These are phyloP conservation scores for Cheilosia urbana DNA, from an alignment of 2,888 invertebrate species.

Conservation along the genomic window DNA sequence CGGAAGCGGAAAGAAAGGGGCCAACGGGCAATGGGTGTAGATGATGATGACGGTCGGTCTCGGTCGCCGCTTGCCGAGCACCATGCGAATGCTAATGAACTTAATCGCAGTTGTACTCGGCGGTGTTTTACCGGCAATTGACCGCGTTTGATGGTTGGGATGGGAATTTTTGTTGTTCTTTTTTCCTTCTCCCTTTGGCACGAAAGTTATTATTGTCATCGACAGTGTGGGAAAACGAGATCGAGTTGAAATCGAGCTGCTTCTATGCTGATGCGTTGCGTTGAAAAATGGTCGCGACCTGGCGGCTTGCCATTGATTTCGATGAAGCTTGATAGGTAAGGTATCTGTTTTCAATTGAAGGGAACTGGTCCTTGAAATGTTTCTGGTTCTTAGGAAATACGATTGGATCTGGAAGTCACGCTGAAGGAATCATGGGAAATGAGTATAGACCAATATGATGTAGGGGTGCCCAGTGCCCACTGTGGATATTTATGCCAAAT, in stretches of 20 bases:
- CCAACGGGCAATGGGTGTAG: constrained; percentile 2
- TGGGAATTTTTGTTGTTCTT: constrained; percentile 6
- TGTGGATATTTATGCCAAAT: too few relatives aligned
- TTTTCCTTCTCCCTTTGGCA: constrained; percentile 33
- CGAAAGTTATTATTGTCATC: constrained; percentile 51
- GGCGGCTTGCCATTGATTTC: constrained; percentile 18
- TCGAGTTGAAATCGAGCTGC: constrained; percentile 24
- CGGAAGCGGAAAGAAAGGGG: constrained; percentile 27
- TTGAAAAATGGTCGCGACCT: neutral
- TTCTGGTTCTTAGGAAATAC: neutral
- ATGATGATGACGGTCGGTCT: constrained; percentile 43
- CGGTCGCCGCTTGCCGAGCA: constrained; percentile 36
- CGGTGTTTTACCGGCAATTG: constrained; percentile 75
- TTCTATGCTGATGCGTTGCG: neutral
- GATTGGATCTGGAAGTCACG: neutral
- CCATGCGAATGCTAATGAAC: constrained; percentile 74
- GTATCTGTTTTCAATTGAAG: neutral
- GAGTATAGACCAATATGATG: neutral
- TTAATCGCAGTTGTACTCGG: constrained; percentile 73
- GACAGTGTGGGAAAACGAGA: constrained; percentile 53
- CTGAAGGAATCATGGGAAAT: neutral
- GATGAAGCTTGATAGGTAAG: neutral
- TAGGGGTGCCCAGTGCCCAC: too few relatives aligned
- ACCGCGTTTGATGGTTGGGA: constrained; percentile 52
- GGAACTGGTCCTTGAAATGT: neutral